Evolutionary conservation across 92 coral and sea anemone genomes (phyloP).

Genomic region (Pocillopora grandis): DNA sequence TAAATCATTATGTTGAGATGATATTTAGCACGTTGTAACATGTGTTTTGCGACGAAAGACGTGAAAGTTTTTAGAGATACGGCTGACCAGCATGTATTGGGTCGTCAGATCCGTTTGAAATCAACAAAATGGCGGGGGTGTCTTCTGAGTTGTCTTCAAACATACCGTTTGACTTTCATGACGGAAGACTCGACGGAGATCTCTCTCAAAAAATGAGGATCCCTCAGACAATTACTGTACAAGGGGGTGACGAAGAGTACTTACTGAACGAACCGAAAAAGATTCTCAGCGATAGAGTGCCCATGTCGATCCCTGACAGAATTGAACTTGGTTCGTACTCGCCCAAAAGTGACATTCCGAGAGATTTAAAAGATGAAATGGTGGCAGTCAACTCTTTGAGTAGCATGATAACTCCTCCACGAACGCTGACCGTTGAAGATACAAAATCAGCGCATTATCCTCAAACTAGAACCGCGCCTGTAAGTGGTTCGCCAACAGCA

Average conservation of each 20-base stretch:
- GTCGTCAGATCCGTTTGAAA: neutral
- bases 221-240: conserved; percentile 83
- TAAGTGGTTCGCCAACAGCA: neutral
- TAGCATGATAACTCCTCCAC: conserved; percentile 93
- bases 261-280: conserved; percentile 9
- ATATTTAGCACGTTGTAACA: too few relatives aligned
- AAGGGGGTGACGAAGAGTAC: conserved; percentile 49
- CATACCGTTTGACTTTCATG: conserved; percentile 68
- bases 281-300: conserved; percentile 24
- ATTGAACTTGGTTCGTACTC: conserved; percentile 68
- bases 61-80: neutral
- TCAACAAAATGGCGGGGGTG: conserved; percentile 65
- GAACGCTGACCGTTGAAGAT: conserved; percentile 92
- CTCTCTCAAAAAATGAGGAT: conserved; percentile 70
- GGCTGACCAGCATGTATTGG: conserved; percentile 6
- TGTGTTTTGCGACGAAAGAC: too few relatives aligned
- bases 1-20: too few relatives aligned
- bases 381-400: conserved; percentile 73
- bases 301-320: conserved; percentile 92
- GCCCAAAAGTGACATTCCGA: conserved; percentile 62
- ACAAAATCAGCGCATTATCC: conserved; percentile 86
- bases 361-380: conserved; percentile 67
- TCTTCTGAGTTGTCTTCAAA: conserved; percentile 18
- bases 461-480: conserved; percentile 47
- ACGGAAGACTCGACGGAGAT: conserved; percentile 59